phyloP scores from a whole-genome alignment of 2,797 vertebrate species.

The Pteronotus mesoamericanus region DNA sequence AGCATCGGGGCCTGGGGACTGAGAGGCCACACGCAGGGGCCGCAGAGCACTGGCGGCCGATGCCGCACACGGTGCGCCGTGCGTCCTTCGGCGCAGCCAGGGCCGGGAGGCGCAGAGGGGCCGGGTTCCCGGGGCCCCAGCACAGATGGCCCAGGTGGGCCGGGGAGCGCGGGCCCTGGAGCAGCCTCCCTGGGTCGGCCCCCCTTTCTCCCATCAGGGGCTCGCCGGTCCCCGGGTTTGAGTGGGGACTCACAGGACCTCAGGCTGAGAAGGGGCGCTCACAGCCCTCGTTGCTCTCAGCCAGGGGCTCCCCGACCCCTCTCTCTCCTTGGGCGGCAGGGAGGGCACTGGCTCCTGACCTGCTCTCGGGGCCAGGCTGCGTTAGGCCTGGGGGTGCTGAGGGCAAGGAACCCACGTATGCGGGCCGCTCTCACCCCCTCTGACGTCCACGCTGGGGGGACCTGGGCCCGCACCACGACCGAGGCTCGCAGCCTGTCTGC shows the following conservation, averaged over 20 bases:
- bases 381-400: background rate
- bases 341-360: no score
- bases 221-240: background rate
- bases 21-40: background rate
- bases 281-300: background rate
- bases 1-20: background rate
- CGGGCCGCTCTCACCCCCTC: background rate
- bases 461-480: background rate
- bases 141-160: background rate
- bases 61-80: rapidly evolving
- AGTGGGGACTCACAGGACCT: background rate
- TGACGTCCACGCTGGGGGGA: background rate
- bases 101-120: background rate
- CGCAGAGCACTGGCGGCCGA: background rate
- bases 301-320: background rate
- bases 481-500: no score
- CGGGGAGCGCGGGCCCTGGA: background rate
- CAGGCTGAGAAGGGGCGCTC: background rate
- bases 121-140: background rate
- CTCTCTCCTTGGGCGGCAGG: background rate
- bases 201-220: background rate
- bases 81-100: background rate
- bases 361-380: background rate
- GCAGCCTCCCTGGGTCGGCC: background rate
- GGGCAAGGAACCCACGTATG: background rate